Evolutionary conservation across 2,888 invertebrate genomes (phyloP).

Genomic region (Ochropacha duplaris): DNA sequence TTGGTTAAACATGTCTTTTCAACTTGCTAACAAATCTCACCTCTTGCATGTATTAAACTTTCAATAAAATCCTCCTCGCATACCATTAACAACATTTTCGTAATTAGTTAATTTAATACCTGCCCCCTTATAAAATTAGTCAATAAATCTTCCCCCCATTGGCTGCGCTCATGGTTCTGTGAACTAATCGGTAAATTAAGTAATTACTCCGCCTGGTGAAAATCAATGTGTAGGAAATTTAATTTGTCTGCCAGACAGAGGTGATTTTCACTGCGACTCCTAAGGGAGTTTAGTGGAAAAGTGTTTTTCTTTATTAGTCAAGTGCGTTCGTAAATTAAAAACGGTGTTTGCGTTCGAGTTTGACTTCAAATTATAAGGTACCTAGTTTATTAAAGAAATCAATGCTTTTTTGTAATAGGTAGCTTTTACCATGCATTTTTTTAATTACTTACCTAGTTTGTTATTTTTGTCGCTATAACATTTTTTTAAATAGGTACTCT

Average conservation of each 20-base stretch:
- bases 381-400: no score
- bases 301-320: conserved; percentile 44
- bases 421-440: no score
- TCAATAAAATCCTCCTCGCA: conserved; percentile 4
- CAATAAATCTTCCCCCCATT: conserved; percentile 61
- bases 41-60: conserved; percentile 1
- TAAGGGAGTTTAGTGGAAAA: conserved; percentile 29
- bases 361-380: conserved; percentile 15
- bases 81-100: conserved; percentile 26
- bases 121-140: conserved; percentile 52
- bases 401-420: no score
- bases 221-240: conserved; percentile 75
- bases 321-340: conserved; percentile 26
- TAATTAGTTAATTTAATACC: conserved; percentile 46
- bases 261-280: conserved; percentile 54
- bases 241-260: conserved; percentile 62
- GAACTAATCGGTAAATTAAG: conserved; percentile 74
- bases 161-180: conserved; percentile 56
- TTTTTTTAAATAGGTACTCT: no score
- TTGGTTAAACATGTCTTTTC: no score
- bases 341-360: conserved; percentile 40
- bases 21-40: no score
- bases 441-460: no score
- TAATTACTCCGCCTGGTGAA: conserved; percentile 66
- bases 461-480: no score